Evolutionary conservation across 2,113 vertebrate species (phyloP), one percentile per base, ranked within the genome.

Genomic region (Casuarius casuarius): DNA sequence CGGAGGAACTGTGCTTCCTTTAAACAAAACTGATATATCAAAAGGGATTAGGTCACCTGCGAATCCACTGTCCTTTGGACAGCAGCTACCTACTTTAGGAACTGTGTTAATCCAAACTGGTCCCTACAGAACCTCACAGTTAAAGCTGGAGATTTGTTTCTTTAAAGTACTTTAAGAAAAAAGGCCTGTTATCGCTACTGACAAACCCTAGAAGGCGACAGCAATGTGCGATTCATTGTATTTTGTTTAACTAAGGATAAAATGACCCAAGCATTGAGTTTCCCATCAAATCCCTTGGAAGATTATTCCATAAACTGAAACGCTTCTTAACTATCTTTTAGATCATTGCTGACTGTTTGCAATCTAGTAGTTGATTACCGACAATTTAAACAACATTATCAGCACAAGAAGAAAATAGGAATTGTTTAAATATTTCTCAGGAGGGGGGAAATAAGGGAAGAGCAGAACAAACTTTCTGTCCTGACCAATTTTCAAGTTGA

Each of bases 311-410:
- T 28, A 87, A 93, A 73, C 5, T 40, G 25, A 76, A 76, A 40
- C 0, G 0, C 31, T 77, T 61, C 52, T 52, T 52, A 54, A 84
- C 63, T 7, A 68, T 10, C 9, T 67, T 89, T 91, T n/a, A 63
- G 31, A 68, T 59, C n/a, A 81, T 22, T 76, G 66, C 29, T 89
- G 74, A 59, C 46, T 29, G 68, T 25, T 76, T 80, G 33, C 23
- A 65, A 63, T 44, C 42, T 51, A n/a, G 5, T 33, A 63, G 72
- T 76, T 63, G 33, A 77, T 84, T 63, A 54, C 12, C 28, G 72
- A 68, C 31, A 76, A 72, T 68, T 80, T 49, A 49, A 87, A 49
- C 68, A 84, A 73, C 35, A 80, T 78, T 86, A 74, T 38, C 77
- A 84, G 33, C 17, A 44, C 12, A 77, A 9, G 20, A 72, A 66